These are phyloP conservation scores for Amazona vittata DNA, from an alignment of 2,113 vertebrate species.

Conservation along the genomic window DNA sequence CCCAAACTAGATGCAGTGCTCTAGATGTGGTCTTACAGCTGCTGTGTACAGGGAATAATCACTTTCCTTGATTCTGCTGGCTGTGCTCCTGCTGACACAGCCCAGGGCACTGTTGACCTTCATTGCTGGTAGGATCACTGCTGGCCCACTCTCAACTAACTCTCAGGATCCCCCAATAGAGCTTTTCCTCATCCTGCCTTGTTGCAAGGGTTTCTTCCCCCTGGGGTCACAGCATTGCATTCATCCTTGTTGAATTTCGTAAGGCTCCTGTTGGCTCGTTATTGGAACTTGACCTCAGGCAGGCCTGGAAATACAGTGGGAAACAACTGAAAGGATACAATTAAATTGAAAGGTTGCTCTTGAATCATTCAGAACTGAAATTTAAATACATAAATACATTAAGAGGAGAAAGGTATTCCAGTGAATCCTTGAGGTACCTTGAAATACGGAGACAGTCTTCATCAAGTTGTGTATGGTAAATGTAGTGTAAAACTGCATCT, in stretches of 20 bases:
- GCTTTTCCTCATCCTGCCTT: neutral
- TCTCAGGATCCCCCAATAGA: neutral
- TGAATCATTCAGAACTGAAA: slow-evolving; percentile 40
- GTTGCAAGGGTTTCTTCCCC: neutral
- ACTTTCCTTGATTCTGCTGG: neutral
- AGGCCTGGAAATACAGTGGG: neutral
- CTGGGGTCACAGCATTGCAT: rapidly evolving
- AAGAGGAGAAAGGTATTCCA: neutral
- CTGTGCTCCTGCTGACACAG: neutral
- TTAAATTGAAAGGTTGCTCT: slow-evolving; percentile 31
- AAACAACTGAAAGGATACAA: slow-evolving; percentile 8
- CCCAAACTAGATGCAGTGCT: rapidly evolving
- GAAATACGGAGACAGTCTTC: neutral
- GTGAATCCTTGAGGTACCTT: slow-evolving; percentile 5
- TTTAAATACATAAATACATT: slow-evolving; percentile 53
- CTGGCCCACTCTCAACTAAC: neutral
- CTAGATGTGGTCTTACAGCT: neutral
- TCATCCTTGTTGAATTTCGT: slow-evolving; percentile 29
- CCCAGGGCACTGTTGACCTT: neutral
- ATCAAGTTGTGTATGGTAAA: neutral
- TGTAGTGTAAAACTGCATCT: neutral
- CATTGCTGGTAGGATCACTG: neutral
- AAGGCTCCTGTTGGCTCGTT: neutral
- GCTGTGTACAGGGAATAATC: neutral
- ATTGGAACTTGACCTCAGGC: slow-evolving; percentile 23